phyloP scores from a whole-genome alignment of 2,113 vertebrate species.

The Vulpes vulpes region DNA sequence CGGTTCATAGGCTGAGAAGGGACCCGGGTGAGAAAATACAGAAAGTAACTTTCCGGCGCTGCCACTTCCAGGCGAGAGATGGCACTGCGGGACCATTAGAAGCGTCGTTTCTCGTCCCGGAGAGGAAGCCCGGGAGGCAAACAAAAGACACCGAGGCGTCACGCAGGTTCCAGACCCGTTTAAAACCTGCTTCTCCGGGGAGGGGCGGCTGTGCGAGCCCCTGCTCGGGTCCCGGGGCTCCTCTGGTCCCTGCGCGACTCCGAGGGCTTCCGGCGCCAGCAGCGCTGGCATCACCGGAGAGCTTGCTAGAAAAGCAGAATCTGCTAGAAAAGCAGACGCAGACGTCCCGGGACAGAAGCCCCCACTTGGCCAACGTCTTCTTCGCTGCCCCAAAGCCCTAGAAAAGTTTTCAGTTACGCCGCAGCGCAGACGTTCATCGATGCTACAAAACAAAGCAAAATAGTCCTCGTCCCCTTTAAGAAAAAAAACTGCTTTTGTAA shows the following conservation, averaged over 20 bases:
- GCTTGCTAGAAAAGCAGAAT: not conserved
- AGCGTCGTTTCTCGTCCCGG: not conserved
- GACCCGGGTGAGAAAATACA: not conserved
- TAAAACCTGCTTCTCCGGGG: not conserved
- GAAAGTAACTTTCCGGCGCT: not conserved
- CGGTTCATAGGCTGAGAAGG: not conserved
- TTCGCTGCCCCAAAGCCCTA: not conserved
- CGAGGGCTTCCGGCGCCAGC: not conserved
- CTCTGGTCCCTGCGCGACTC: not conserved
- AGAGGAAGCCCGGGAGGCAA: not conserved
- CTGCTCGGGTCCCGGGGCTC: too few species aligned
- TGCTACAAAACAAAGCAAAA: not conserved
- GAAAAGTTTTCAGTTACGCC: not conserved
- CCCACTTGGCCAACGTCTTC: not conserved
- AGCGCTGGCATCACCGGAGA: not conserved
- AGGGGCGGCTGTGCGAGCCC: not conserved
- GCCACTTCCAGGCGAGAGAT: slow-evolving; percentile 82
- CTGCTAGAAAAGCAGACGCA: not conserved
- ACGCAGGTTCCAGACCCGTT: not conserved
- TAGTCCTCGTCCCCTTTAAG: not conserved
- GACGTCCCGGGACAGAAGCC: not conserved
- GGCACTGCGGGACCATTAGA: slow-evolving; percentile 84
- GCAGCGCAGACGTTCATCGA: not conserved
- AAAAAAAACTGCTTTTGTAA: slow-evolving; percentile 52
- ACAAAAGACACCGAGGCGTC: not conserved